Evolutionary conservation across 2,888 invertebrate genomes (phyloP).

Genomic region (Lasioglossum calceatum): DNA sequence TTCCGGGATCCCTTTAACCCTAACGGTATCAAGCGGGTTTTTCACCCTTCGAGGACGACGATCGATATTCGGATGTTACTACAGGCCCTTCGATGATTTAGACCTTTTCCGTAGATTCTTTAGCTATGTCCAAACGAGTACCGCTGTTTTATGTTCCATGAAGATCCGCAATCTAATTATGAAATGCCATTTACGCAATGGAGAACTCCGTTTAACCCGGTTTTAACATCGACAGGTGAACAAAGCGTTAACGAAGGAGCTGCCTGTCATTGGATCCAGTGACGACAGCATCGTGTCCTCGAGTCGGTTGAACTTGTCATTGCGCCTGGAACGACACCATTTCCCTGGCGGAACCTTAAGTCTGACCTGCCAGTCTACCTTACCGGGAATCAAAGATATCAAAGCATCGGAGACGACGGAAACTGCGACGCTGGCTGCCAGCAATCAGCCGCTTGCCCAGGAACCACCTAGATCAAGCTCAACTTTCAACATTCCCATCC

Average conservation of each 20-base stretch:
- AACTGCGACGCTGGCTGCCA: conserved; percentile 78
- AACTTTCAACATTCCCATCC: conserved; percentile 1
- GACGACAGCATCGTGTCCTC: conserved; percentile 70
- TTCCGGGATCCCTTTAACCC: not conserved
- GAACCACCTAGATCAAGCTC: conserved; percentile 76
- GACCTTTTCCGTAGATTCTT: no score
- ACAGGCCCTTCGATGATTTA: no score
- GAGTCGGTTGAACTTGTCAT: conserved; percentile 73
- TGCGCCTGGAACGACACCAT: conserved; percentile 77
- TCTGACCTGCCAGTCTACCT: conserved; percentile 76
- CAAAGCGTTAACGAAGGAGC: conserved; percentile 68
- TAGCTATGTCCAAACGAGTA: no score
- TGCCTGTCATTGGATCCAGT: conserved; percentile 62
- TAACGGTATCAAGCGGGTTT: not conserved
- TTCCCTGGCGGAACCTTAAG: conserved; percentile 78
- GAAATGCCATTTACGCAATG: not conserved
- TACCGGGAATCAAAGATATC: conserved; percentile 75
- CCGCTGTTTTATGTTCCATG: no score
- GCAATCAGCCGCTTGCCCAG: conserved; percentile 81
- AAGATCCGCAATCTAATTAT: not conserved
- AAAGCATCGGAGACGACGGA: conserved; percentile 70
- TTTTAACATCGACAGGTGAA: conserved; percentile 70
- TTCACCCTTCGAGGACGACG: not conserved
- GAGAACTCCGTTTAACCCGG: not conserved
- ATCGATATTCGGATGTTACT: not conserved